phyloP scores from a whole-genome alignment of 2,113 vertebrate species.

The Actinemys pallida region DNA sequence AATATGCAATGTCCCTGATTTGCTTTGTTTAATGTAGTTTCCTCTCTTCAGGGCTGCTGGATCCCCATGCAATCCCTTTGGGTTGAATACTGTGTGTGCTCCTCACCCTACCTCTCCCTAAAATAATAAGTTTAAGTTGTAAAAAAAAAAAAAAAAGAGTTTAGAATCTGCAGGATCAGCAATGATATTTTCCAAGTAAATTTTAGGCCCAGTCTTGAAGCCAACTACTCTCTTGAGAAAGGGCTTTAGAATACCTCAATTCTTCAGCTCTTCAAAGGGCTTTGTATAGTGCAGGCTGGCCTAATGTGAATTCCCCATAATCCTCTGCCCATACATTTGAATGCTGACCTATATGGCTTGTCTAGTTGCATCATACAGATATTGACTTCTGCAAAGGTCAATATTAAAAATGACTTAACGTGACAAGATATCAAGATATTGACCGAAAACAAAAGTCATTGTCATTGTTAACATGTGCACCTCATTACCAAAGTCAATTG shows the following conservation, averaged over 20 bases:
- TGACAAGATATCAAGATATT: conserved; percentile 9
- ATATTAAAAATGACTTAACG: conserved; percentile 6
- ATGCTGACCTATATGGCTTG: not conserved
- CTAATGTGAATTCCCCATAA: not conserved
- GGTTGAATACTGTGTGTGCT: not conserved
- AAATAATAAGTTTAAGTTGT: not conserved
- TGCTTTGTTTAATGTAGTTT: not conserved
- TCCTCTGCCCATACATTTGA: not conserved
- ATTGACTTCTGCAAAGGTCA: not conserved
- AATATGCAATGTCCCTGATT: not conserved
- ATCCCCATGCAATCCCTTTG: not conserved
- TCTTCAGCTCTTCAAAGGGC: not conserved
- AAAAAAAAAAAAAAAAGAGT: too few relatives aligned
- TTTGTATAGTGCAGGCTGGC: not conserved
- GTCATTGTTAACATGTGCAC: conserved; percentile 23
- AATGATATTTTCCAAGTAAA: not conserved
- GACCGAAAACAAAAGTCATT: not conserved
- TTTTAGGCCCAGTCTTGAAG: not conserved
- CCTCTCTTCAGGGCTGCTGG: not conserved
- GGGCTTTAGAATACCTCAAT: not conserved
- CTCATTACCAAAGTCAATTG: conserved; percentile 30
- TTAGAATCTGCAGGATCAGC: not conserved
- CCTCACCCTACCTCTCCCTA: not conserved
- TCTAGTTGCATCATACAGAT: not conserved
- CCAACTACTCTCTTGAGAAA: not conserved